Conservation (phyloP, 2,797 vertebrate species). For the Calcarius lapponicus region DNA sequence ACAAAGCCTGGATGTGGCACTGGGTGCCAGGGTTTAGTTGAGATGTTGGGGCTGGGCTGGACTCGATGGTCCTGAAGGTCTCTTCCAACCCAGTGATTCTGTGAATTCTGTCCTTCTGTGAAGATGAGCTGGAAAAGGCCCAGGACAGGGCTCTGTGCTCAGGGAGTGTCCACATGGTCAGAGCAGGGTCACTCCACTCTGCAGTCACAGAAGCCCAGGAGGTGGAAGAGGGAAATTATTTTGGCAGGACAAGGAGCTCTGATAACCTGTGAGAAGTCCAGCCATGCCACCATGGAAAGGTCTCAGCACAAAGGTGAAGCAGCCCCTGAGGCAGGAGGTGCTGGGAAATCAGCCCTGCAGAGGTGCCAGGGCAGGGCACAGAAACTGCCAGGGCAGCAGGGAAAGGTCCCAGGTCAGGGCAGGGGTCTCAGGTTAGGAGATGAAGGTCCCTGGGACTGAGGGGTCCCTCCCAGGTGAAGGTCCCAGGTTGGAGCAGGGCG, state of each 20-base stretch:
- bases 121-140: neutral
- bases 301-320: neutral
- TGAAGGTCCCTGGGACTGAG: neutral
- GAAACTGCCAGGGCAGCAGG: neutral
- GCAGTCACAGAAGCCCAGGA: neutral
- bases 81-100: too few relatives aligned
- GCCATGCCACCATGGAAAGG: neutral
- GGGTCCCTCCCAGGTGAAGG: neutral
- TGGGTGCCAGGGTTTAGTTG: too few relatives aligned
- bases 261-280: neutral
- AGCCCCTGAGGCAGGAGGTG: neutral
- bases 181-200: neutral
- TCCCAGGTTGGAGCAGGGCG: neutral
- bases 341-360: neutral
- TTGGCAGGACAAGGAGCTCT: neutral
- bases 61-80: too few relatives aligned
- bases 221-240: neutral
- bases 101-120: neutral
- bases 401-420: neutral
- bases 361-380: neutral
- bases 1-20: too few relatives aligned
- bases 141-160: neutral
- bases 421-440: too few relatives aligned
- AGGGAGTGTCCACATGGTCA: neutral
- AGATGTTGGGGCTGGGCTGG: too few relatives aligned